These are phyloP conservation scores for Selenia dentaria DNA, from an alignment of 2,888 invertebrate species.

Conservation along the genomic window DNA sequence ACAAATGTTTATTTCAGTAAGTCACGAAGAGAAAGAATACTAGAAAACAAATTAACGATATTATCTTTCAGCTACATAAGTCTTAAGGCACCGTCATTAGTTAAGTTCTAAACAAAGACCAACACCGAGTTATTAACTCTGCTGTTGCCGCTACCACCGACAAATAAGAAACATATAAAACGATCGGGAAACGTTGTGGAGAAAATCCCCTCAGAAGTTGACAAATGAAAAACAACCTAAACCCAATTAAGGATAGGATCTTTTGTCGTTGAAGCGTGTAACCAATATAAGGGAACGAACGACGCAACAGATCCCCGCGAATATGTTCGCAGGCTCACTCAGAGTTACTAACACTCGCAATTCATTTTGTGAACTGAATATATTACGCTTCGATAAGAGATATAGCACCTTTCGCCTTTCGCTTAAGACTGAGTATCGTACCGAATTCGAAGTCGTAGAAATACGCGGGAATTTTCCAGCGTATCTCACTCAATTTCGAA, in stretches of 20 bases:
- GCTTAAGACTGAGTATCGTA: constrained; percentile 63
- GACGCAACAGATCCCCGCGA: constrained; percentile 81
- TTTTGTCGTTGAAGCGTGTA: constrained; percentile 58
- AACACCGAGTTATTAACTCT: constrained; percentile 58
- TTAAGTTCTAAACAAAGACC: constrained; percentile 52
- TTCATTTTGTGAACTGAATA: constrained; percentile 84
- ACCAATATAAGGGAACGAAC: constrained; percentile 73
- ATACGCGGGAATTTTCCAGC: constrained; percentile 60
- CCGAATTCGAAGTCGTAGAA: constrained; percentile 55
- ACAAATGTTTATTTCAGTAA: constrained; percentile 16
- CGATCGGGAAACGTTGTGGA: constrained; percentile 59
- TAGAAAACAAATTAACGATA: constrained; percentile 33
- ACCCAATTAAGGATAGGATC: constrained; percentile 61
- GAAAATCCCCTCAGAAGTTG: constrained; percentile 50
- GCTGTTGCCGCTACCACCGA: constrained; percentile 54
- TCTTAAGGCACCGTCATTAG: constrained; percentile 50
- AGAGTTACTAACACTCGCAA: constrained; percentile 83
- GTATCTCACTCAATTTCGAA: constrained; percentile 49
- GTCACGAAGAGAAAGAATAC: constrained; percentile 27
- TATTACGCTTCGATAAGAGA: constrained; percentile 65
- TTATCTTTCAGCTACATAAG: constrained; percentile 35
- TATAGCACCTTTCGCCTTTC: constrained; percentile 58
- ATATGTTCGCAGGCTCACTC: constrained; percentile 83
- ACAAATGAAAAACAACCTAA: constrained; percentile 65
- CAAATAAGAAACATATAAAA: constrained; percentile 69